phyloP scores from a whole-genome alignment of 2,888 invertebrate species.

The Ditylenchus weischeri region DNA sequence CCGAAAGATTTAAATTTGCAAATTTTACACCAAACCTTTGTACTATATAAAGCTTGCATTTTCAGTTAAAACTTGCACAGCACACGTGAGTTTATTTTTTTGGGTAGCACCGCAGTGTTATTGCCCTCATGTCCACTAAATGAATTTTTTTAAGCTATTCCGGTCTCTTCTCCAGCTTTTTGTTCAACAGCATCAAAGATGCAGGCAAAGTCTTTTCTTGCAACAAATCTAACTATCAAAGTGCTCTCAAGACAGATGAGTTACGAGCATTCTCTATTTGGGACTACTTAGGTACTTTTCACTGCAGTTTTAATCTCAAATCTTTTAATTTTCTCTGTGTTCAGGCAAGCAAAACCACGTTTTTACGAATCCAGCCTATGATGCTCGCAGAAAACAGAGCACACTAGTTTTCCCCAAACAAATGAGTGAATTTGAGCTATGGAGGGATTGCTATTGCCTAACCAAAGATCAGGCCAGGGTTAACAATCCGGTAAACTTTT shows the following conservation, averaged over 20 bases:
- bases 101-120: neutral
- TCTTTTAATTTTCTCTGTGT: too few relatives aligned
- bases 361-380: constrained; percentile 34
- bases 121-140: neutral
- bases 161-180: constrained; percentile 91
- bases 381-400: constrained; percentile 14
- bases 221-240: neutral
- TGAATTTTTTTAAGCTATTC: constrained; percentile 68
- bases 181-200: constrained; percentile 61
- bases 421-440: constrained; percentile 31
- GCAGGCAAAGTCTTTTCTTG: constrained; percentile 8
- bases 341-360: constrained; percentile 31
- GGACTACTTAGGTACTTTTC: constrained; percentile 29
- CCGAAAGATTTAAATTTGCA: too few relatives aligned
- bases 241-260: constrained; percentile 5
- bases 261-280: constrained; percentile 26
- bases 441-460: constrained; percentile 40
- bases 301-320: too few relatives aligned
- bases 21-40: too few relatives aligned
- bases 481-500: constrained; percentile 30
- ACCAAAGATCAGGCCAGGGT: constrained; percentile 32
- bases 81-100: constrained; percentile 67
- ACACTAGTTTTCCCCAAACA: constrained; percentile 28
- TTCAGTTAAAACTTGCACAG: constrained; percentile 85
- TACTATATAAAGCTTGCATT: neutral